Conservation (phyloP, 53 echinoderm and acorn worm species). For the Antedon mediterranea region DNA sequence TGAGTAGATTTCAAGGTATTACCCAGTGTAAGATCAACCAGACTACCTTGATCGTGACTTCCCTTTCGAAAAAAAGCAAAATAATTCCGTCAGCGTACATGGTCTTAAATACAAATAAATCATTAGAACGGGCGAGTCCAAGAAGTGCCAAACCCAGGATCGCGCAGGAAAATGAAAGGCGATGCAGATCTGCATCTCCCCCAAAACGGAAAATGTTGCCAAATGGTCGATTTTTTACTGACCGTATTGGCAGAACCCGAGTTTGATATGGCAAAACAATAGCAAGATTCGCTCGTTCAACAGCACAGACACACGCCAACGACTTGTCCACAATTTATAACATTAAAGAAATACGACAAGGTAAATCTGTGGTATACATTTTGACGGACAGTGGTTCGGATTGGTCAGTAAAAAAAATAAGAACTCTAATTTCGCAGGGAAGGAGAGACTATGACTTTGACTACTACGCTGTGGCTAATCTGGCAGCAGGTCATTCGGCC, state of each 20-base stretch:
- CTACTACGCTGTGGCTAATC: no score
- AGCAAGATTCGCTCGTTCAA: not conserved
- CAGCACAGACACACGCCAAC: not conserved
- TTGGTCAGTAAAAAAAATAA: not conserved
- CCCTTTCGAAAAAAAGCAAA: not conserved
- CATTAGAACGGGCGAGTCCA: not conserved
- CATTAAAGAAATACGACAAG: not conserved
- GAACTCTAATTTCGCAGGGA: not conserved
- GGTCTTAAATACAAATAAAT: not conserved
- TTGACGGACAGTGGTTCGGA: not conserved
- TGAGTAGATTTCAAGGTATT: constrained; percentile 10
- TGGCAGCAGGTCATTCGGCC: not conserved
- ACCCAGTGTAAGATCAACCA: no score
- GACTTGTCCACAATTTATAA: not conserved
- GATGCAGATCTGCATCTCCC: not conserved
- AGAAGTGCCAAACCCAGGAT: not conserved
- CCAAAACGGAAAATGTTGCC: not conserved
- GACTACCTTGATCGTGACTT: not conserved
- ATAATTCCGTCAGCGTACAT: not conserved
- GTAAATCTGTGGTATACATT: not conserved
- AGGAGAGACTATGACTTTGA: not conserved
- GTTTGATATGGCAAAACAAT: not conserved
- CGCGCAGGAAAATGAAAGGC: not conserved
- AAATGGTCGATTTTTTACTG: not conserved
- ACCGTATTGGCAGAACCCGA: not conserved